phyloP scores from a whole-genome alignment of 37 sponge, comb jelly and placozoan genomes.

The Chondrilla cf. caribensis region DNA sequence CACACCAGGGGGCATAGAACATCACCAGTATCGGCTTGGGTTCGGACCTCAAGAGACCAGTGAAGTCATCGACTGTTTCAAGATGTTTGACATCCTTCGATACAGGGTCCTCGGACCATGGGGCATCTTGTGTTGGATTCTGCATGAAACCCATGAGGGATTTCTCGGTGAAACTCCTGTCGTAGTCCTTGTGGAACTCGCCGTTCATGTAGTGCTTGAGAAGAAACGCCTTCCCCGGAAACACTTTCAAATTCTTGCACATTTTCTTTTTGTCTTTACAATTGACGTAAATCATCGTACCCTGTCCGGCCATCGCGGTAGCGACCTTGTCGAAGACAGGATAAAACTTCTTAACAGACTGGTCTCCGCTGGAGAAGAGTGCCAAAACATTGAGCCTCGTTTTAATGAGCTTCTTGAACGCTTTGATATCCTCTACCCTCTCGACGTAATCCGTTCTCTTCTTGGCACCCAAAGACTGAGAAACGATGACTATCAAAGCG shows the following conservation, averaged over 20 bases:
- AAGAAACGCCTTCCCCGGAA: slow-evolving; percentile 20
- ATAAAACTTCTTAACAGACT: slow-evolving; percentile 26
- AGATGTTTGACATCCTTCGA: slow-evolving; percentile 76
- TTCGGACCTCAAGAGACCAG: slow-evolving; percentile 58
- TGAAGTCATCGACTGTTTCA: slow-evolving; percentile 42
- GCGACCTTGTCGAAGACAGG: slow-evolving; percentile 67
- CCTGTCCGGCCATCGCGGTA: slow-evolving; percentile 52
- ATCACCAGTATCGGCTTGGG: slow-evolving; percentile 77
- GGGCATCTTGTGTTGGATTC: slow-evolving; percentile 82
- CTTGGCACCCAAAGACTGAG: background rate
- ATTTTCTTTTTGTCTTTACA: slow-evolving; percentile 74
- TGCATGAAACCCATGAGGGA: slow-evolving; percentile 76
- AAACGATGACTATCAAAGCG: too few species aligned
- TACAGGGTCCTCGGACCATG: slow-evolving; percentile 89
- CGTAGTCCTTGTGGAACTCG: slow-evolving; percentile 87
- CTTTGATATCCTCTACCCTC: slow-evolving; percentile 68
- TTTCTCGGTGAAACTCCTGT: slow-evolving; percentile 53
- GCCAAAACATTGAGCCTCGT: slow-evolving; percentile 77
- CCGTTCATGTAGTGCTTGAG: slow-evolving; percentile 90
- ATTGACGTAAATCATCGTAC: slow-evolving; percentile 74
- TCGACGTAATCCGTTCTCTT: slow-evolving; percentile 11
- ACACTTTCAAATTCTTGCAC: slow-evolving; percentile 81
- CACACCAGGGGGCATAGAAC: slow-evolving; percentile 99
- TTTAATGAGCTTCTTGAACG: slow-evolving; percentile 80
- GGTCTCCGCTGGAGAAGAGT: slow-evolving; percentile 45